Evolutionary conservation across 2,113 vertebrate genomes (phyloP).

Genomic region (Antechinus flavipes): DNA sequence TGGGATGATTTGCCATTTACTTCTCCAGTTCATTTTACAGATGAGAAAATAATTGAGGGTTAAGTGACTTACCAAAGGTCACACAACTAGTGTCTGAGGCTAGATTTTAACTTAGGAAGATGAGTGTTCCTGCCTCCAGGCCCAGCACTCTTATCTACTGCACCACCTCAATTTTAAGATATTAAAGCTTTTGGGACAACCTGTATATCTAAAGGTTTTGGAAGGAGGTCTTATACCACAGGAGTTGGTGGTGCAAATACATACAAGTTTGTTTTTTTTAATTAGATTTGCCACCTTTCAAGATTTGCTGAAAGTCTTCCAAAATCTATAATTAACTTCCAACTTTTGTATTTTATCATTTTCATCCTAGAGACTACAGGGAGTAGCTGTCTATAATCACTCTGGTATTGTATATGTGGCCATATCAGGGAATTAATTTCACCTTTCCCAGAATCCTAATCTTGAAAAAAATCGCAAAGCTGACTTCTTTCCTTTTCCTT

Average conservation of each 20-base stretch:
- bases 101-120: neutral
- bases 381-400: neutral
- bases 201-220: neutral
- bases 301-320: neutral
- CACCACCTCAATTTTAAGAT: neutral
- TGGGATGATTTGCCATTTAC: neutral
- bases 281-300: neutral
- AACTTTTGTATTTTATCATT: neutral
- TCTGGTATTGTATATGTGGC: slow-evolving; percentile 12
- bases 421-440: slow-evolving; percentile 48
- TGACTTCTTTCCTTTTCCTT: neutral
- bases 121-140: neutral
- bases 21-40: neutral
- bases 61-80: neutral
- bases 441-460: slow-evolving; percentile 33
- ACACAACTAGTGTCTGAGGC: neutral
- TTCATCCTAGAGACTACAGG: neutral
- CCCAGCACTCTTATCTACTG: neutral
- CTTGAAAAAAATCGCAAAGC: neutral
- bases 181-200: neutral
- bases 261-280: neutral
- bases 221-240: neutral
- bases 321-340: neutral
- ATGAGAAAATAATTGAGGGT: neutral
- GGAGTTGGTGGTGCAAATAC: neutral